Evolutionary conservation across 2,888 invertebrate species (phyloP).

Genomic region (Dexiosoma caninum): DNA sequence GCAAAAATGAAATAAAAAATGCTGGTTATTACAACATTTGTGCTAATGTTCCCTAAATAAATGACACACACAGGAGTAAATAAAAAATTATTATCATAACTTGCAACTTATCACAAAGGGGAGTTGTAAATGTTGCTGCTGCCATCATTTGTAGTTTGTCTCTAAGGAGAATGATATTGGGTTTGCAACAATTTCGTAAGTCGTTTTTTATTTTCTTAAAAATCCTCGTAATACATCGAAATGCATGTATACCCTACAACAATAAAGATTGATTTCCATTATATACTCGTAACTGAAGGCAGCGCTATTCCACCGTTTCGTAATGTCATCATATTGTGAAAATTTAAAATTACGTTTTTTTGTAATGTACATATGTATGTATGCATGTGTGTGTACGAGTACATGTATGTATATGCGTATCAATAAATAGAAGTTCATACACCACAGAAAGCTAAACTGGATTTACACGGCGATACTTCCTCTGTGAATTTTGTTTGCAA

Average conservation of each 20-base stretch:
- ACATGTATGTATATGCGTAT: too few relatives aligned
- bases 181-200: constrained; percentile 47
- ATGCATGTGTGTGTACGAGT: too few relatives aligned
- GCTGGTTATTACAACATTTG: constrained; percentile 44
- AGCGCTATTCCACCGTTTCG: too few relatives aligned
- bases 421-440: too few relatives aligned
- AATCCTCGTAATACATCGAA: not conserved
- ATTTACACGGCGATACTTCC: too few relatives aligned
- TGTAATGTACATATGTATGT: too few relatives aligned
- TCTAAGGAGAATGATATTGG: constrained; percentile 44
- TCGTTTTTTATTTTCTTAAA: constrained; percentile 23
- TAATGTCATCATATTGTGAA: too few relatives aligned
- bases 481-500: too few relatives aligned
- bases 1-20: not conserved
- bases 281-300: too few relatives aligned
- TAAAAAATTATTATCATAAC: constrained; percentile 67
- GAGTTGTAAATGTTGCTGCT: constrained; percentile 55
- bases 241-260: not conserved
- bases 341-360: too few relatives aligned
- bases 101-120: constrained; percentile 59
- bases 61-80: constrained; percentile 64
- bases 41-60: constrained; percentile 61
- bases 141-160: constrained; percentile 41
- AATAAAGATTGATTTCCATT: too few relatives aligned
- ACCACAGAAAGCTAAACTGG: too few relatives aligned